Conservation (phyloP, 2,888 invertebrate species). For the Druceiella hillmani region DNA sequence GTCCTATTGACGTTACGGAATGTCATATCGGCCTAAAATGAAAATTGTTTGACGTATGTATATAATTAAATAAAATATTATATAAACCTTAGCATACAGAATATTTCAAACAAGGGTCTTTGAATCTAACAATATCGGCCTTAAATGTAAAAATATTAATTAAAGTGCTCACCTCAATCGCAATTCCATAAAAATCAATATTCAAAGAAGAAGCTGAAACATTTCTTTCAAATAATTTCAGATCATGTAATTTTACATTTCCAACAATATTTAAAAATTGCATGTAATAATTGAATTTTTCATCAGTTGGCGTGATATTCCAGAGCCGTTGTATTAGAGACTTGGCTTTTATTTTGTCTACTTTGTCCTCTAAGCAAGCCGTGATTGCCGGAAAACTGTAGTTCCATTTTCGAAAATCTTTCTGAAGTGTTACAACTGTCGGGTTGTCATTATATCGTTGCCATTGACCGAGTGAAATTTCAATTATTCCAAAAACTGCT, state of each 20-base stretch:
- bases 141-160: no score
- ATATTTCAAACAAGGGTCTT: no score
- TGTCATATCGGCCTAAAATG: no score
- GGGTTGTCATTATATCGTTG: constrained; percentile 54
- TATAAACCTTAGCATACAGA: no score
- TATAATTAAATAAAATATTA: no score
- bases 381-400: constrained; percentile 55
- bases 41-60: no score
- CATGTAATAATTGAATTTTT: constrained; percentile 35
- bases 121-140: no score
- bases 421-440: constrained; percentile 58
- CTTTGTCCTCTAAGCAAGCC: constrained; percentile 40
- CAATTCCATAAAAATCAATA: constrained; percentile 38
- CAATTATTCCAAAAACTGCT: constrained; percentile 40
- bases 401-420: constrained; percentile 57
- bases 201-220: constrained; percentile 30
- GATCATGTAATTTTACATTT: constrained; percentile 36
- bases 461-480: constrained; percentile 49
- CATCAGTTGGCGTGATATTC: constrained; percentile 29
- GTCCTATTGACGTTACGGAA: no score
- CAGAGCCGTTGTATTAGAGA: constrained; percentile 34
- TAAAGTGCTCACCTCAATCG: constrained; percentile 33
- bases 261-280: constrained; percentile 37
- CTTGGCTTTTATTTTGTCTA: constrained; percentile 31
- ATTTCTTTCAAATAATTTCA: constrained; percentile 34